Conservation (phyloP, 2,113 vertebrate species). For the Vulpes vulpes region DNA sequence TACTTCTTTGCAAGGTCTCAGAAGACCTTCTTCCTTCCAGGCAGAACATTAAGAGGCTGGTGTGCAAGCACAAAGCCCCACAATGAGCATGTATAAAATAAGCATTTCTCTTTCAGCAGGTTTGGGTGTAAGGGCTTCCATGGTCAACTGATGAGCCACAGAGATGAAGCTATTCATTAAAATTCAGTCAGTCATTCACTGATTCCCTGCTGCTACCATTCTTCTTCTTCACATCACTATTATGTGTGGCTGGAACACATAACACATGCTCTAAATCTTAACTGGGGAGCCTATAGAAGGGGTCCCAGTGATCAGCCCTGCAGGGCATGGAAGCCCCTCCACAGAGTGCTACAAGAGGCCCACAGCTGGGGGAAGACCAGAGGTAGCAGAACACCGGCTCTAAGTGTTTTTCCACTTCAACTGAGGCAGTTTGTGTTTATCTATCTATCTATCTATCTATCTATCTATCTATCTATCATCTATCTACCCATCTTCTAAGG, state of each 20-base stretch:
- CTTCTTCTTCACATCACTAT: background rate
- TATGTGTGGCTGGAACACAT: background rate
- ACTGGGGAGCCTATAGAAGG: background rate
- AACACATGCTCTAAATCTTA: background rate
- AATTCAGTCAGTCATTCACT: background rate
- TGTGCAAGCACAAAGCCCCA: background rate
- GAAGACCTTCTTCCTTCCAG: background rate
- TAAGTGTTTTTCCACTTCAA: background rate
- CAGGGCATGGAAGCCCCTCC: background rate
- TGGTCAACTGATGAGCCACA: background rate
- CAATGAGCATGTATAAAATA: background rate
- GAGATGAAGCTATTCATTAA: background rate
- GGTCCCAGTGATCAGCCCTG: background rate
- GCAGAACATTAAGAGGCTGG: background rate
- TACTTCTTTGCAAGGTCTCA: background rate
- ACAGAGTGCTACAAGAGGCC: background rate
- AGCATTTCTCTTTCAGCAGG: background rate
- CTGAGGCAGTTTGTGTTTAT: background rate
- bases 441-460: background rate
- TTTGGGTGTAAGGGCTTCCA: background rate
- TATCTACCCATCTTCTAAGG: background rate
- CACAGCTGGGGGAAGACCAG: background rate
- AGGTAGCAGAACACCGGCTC: background rate
- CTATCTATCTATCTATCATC: background rate
- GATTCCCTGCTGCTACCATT: background rate